Evolutionary conservation across 2,113 vertebrate genomes (phyloP).

Genomic region (Lonchura striata): DNA sequence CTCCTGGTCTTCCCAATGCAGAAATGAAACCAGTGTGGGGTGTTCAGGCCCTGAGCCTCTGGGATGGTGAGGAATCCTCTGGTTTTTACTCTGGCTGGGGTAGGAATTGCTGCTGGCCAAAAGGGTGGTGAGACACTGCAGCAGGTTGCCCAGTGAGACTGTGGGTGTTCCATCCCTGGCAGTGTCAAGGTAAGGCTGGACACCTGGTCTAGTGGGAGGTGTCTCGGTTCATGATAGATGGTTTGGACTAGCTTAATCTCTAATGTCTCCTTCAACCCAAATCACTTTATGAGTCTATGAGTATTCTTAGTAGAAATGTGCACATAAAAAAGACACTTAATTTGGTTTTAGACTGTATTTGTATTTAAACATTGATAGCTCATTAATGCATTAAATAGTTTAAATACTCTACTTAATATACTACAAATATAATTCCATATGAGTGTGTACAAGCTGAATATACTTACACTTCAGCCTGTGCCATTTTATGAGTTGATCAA

Average conservation of each 20-base stretch:
- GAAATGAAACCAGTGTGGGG: neutral
- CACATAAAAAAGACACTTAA: neutral
- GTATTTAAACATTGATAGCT: neutral
- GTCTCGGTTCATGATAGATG: neutral
- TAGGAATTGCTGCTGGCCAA: neutral
- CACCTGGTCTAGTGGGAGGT: neutral
- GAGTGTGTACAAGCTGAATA: neutral
- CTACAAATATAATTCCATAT: neutral
- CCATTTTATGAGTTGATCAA: neutral
- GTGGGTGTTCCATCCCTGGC: neutral
- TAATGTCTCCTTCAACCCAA: neutral
- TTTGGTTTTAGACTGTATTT: neutral
- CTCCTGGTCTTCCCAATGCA: neutral
- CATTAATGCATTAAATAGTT: neutral
- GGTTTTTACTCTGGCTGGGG: neutral
- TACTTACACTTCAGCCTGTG: neutral
- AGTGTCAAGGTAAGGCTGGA: neutral
- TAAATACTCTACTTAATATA: neutral
- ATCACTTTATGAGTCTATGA: neutral
- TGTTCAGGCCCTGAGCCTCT: neutral
- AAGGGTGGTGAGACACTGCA: neutral
- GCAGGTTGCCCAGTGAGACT: accelerated
- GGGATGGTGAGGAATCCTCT: neutral
- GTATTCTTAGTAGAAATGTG: neutral
- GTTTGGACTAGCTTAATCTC: neutral